Evolutionary conservation across 2,797 vertebrate genomes (phyloP).

Genomic region (Centroberyx gerrardi): DNA sequence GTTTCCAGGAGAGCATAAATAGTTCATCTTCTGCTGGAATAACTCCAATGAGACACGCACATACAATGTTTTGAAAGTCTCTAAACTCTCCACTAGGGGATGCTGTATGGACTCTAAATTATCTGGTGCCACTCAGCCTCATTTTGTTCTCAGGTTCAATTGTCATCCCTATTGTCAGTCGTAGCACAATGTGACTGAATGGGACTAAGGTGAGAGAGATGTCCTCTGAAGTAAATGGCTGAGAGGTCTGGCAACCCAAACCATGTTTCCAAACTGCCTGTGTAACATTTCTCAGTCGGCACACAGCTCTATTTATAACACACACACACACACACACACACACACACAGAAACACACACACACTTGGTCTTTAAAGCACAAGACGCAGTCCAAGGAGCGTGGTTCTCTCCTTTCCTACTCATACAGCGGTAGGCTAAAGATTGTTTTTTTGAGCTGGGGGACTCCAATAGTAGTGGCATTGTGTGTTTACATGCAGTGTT

Average conservation of each 20-base stretch:
- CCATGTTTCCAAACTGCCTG: slow-evolving; percentile 63
- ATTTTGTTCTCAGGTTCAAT: slow-evolving; percentile 20
- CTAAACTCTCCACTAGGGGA: slow-evolving; percentile 53
- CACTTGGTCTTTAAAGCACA: slow-evolving; percentile 40
- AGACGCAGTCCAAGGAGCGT: slow-evolving; percentile 13
- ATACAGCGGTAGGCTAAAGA: slow-evolving; percentile 27
- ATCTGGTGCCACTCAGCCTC: not conserved
- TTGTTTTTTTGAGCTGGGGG: not conserved
- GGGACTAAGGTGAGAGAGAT: not conserved
- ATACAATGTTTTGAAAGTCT: too few species aligned
- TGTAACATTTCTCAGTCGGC: slow-evolving; percentile 64
- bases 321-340: slow-evolving; percentile 54
- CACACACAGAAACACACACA: slow-evolving; percentile 26
- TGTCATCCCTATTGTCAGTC: not conserved
- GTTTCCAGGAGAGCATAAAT: not conserved
- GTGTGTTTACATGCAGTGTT: not conserved
- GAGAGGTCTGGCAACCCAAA: slow-evolving; percentile 56
- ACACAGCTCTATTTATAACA: slow-evolving; percentile 75
- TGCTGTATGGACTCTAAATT: slow-evolving; percentile 17
- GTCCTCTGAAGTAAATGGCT: slow-evolving; percentile 15
- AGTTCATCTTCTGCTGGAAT: not conserved
- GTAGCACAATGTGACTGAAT: not conserved
- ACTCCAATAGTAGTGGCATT: not conserved
- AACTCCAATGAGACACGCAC: not conserved
- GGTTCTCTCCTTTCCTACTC: slow-evolving; percentile 27